phyloP scores from a whole-genome alignment of 2,888 invertebrate species.

The Thecophora atra region DNA sequence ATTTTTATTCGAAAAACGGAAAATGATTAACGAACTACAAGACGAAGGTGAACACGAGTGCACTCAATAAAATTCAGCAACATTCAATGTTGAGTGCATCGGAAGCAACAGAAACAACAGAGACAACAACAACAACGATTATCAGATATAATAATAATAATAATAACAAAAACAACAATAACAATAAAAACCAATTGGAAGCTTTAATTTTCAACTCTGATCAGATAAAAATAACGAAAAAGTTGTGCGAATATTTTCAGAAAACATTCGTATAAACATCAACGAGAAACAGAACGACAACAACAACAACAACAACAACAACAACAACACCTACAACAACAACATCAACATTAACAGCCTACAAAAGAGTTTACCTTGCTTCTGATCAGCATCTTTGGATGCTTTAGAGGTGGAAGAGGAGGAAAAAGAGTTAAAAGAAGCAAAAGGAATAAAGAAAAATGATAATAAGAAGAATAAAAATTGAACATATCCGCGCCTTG shows the following conservation, averaged over 20 bases:
- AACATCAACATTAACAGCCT: constrained; percentile 28
- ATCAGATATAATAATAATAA: background rate
- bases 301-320: constrained; percentile 6
- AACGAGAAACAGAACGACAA: constrained; percentile 6
- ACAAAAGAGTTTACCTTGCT: background rate
- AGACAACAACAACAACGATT: background rate
- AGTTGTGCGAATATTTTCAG: constrained; percentile 20
- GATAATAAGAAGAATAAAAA: background rate
- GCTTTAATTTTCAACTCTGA: constrained; percentile 31
- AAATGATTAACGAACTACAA: constrained; percentile 32
- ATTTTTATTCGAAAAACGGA: background rate
- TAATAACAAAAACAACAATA: constrained; percentile 24
- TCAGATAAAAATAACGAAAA: constrained; percentile 34
- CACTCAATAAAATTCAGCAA: constrained; percentile 23
- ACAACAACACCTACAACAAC: constrained; percentile 39
- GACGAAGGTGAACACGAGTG: constrained; percentile 6
- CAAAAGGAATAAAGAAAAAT: background rate
- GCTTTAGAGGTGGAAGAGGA: background rate
- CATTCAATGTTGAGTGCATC: background rate
- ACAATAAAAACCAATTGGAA: constrained; percentile 27
- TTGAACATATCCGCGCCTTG: no score
- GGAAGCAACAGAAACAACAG: constrained; percentile 19
- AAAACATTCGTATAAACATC: background rate
- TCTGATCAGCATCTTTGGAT: background rate
- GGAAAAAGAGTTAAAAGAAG: background rate